Percentiles rank a stretch among this genome's conserved stretches.
Evolutionary conservation across 1,140 invertebrate genomes (phyloP).

Genomic region (Temnothorax longispinosus): DNA sequence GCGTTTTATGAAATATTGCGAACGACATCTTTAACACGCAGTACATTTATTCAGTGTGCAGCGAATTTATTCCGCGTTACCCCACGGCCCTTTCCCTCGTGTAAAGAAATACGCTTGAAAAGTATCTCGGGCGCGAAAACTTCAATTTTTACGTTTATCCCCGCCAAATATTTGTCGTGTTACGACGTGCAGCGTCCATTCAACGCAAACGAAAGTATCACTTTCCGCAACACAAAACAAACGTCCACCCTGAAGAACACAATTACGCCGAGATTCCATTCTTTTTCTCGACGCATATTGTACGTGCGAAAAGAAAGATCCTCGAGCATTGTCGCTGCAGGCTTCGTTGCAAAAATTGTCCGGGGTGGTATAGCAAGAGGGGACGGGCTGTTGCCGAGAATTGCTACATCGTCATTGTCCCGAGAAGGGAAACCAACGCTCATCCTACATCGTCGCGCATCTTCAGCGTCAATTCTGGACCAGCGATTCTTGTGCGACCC

Average conservation of each 20-base stretch:
- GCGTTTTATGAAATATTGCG: conserved; percentile 27
- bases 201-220: conserved; percentile 2
- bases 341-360: conserved; percentile 28
- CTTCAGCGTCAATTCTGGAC: conserved; percentile 3
- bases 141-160: conserved; percentile 54
- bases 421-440: conserved; percentile 50
- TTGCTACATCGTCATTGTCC: conserved; percentile 61
- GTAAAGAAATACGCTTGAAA: conserved; percentile 50
- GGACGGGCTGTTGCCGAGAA: conserved; percentile 5
- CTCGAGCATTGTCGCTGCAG: conserved; percentile 32
- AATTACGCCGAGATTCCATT: conserved; percentile 15
- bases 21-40: conserved; percentile 31
- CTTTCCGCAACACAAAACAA: background rate
- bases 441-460: conserved; percentile 1
- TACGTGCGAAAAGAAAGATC: background rate
- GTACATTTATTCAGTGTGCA: conserved; percentile 13
- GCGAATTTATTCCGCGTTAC: conserved; percentile 31
- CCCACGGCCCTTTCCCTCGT: background rate
- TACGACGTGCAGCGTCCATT: conserved; percentile 1
- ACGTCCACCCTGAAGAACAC: background rate
- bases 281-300: conserved; percentile 13
- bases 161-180: conserved; percentile 45
- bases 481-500: background rate
- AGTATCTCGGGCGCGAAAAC: conserved; percentile 20
- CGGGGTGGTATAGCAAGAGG: background rate